Conservation (phyloP, 2,888 invertebrate species). For the Calameuta idolon region DNA sequence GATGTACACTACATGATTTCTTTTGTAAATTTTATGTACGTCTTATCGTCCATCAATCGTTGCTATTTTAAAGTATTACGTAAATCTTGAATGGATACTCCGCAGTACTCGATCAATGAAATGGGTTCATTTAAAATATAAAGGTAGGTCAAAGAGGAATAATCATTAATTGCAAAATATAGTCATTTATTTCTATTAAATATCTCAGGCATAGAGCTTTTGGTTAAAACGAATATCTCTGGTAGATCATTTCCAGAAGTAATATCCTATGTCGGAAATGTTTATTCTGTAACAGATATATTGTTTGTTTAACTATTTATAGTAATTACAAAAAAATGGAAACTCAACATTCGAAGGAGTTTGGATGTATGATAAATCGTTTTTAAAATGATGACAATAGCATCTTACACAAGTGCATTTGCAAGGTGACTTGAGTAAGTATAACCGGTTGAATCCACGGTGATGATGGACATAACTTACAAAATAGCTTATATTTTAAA, state of each 20-base stretch:
- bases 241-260: background rate
- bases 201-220: background rate
- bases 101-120: background rate
- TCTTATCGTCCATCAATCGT: background rate
- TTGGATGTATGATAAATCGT: too few species aligned
- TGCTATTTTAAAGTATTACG: background rate
- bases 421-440: background rate
- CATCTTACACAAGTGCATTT: background rate
- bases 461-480: background rate
- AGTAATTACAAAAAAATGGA: background rate
- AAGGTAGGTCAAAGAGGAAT: slow-evolving; percentile 8
- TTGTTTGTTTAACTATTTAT: background rate
- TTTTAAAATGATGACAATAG: background rate
- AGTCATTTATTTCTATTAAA: slow-evolving; percentile 8
- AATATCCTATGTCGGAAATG: background rate
- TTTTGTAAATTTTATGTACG: background rate
- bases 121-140: background rate
- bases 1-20: background rate
- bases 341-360: background rate
- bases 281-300: background rate
- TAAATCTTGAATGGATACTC: background rate
- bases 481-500: background rate
- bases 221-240: background rate
- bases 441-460: background rate
- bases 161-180: slow-evolving; percentile 1